A percentile compares a stretch with the other conserved stretches of the same genome.
Conservation (phyloP, 2,797 vertebrate species). For the Nasua narica region DNA sequence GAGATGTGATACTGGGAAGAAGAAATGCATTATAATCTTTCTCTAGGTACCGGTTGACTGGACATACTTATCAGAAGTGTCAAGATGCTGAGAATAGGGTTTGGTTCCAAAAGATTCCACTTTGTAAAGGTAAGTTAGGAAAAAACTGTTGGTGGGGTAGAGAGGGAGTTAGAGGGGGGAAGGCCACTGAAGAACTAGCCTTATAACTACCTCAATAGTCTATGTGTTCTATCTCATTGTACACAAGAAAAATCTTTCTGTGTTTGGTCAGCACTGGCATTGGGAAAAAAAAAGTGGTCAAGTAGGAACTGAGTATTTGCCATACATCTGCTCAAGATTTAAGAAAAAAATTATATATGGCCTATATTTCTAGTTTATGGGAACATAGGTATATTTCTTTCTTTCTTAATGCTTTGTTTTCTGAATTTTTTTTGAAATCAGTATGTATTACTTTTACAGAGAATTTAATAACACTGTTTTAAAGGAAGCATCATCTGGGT, state of each 20-base stretch:
- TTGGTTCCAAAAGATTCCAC: conserved; percentile 57
- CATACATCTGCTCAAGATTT: background rate
- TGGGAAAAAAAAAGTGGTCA: background rate
- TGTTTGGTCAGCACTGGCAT: background rate
- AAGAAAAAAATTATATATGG: background rate
- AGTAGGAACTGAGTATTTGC: background rate
- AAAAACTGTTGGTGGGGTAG: background rate
- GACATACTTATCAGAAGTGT: conserved; percentile 48
- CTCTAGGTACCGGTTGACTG: conserved; percentile 51
- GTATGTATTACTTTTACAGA: background rate
- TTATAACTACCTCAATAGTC: background rate
- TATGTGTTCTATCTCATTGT: background rate
- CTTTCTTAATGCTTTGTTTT: conserved; percentile 20
- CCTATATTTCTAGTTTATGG: background rate
- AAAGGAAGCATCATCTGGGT: background rate
- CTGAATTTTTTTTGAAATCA: background rate
- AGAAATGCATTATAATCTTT: background rate
- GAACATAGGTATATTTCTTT: background rate
- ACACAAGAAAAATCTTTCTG: background rate
- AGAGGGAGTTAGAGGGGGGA: background rate
- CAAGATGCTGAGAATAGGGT: conserved; percentile 31
- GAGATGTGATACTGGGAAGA: background rate
- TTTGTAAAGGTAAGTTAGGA: conserved; percentile 62
- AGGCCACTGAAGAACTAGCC: background rate
- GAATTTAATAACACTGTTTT: background rate